Evolutionary conservation across 2,113 vertebrate genomes (phyloP).

Genomic region (Hucho hucho): DNA sequence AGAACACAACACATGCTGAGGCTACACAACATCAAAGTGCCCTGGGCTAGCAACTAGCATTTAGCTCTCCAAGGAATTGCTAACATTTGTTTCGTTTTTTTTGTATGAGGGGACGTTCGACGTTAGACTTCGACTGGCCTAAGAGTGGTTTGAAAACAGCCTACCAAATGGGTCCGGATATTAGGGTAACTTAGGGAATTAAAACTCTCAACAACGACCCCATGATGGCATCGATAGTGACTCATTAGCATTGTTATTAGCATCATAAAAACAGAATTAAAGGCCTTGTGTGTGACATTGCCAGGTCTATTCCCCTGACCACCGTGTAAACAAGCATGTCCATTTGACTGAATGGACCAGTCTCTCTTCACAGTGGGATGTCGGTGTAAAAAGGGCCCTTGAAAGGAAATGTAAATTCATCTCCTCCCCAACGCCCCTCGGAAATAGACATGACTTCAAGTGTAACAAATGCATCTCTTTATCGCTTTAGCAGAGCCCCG

Average conservation of each 20-base stretch:
- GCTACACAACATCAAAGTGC: slow-evolving; percentile 15
- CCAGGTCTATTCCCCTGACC: neutral
- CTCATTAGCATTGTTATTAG: neutral
- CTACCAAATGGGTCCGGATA: neutral
- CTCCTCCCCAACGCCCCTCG: neutral
- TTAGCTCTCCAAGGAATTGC: neutral
- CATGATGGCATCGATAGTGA: neutral
- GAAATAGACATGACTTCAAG: neutral
- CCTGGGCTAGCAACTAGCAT: slow-evolving; percentile 11
- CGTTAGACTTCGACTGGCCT: neutral
- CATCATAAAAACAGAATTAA: neutral
- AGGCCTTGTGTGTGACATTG: neutral
- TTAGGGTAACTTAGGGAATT: neutral
- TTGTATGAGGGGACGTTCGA: too few relatives aligned
- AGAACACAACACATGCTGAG: slow-evolving; percentile 45
- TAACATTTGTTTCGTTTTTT: neutral
- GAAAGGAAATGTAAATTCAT: too few relatives aligned
- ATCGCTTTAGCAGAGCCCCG: neutral
- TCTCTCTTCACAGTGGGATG: too few relatives aligned
- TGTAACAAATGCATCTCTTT: slow-evolving; percentile 1
- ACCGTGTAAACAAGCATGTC: neutral
- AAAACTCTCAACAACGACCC: neutral
- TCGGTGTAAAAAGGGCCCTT: too few relatives aligned
- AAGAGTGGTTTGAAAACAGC: neutral
- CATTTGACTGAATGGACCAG: neutral